Conservation (phyloP, 2,113 vertebrate genomes). For the Setophaga kirtlandii region DNA sequence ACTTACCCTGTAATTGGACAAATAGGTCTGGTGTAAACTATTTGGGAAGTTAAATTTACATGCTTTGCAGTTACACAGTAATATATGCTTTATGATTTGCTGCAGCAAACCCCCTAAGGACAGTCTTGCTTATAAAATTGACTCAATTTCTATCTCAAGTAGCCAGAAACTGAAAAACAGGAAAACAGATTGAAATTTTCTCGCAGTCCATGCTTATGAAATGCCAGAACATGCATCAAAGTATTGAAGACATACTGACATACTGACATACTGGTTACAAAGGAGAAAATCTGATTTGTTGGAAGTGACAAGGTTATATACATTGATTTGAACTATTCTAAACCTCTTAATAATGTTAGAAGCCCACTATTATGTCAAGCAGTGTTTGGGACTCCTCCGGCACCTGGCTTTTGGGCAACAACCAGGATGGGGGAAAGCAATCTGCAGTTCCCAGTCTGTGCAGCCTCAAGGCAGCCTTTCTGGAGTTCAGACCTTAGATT, state of each 20-base stretch:
- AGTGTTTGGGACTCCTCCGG: not conserved
- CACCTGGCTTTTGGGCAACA: not conserved
- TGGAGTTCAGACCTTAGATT: not conserved
- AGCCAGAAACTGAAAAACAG: not conserved
- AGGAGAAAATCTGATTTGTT: not conserved
- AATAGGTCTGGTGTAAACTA: not conserved
- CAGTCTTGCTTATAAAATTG: not conserved
- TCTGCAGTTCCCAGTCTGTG: not conserved
- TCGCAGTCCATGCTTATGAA: not conserved
- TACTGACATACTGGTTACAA: not conserved
- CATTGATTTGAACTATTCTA: not conserved
- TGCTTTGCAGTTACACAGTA: not conserved
- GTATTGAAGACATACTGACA: not conserved
- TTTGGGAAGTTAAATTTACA: not conserved
- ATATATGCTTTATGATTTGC: not conserved
- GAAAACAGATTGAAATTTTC: not conserved
- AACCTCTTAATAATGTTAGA: not conserved
- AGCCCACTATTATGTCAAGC: not conserved
- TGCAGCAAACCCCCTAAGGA: not conserved
- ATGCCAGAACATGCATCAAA: not conserved
- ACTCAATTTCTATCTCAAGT: not conserved
- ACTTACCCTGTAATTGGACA: not conserved
- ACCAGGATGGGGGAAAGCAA: not conserved
- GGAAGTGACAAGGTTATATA: not conserved
- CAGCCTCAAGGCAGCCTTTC: not conserved